Base-by-base conservation (phyloP, 2,113 vertebrate genomes). In the Crotalus helleri region DNA sequence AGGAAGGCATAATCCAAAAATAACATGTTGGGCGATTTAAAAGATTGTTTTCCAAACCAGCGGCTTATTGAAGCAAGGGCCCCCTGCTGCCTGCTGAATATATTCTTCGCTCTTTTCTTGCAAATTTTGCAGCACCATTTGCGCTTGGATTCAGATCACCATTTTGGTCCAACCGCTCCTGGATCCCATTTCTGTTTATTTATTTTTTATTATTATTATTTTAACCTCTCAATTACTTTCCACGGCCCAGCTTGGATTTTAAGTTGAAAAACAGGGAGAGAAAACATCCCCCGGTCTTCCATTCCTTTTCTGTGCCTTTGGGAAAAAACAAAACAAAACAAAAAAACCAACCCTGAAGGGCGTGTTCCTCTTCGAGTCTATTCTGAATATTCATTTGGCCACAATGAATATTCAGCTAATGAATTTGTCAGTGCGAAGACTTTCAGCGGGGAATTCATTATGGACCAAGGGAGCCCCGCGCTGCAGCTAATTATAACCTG, bases 381-480 rank as follows among this genome's bases (percentile, higher is more conserved):
- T 69, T 39, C 49, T 92, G 91, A 92, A 92, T 92, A 92, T 92
- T 92, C 91, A 92, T 92, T 69, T 39, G 24, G 15, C 24, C 46
- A 2, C 5, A 1, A 54, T 88, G 91, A 92, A 92, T 87, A 92
- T 92, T 92, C 57, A 64, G 91, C 51, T 61, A 61, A 87, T 23
- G 29, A 24, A 92, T 64, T 92, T 92, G 46, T 59, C 46, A 39
- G 85, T 15, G 58, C 81, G 44, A 13, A 85, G 33, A 44, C 39
- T n/a, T 44, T 2, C 90, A 19, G 26, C 5, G 21, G 91, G 91
- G 85, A 88, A 92, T 69, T 92, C 91, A 69, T 92, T 92, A 92
- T 49, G 5, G 46, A 6, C 46, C 46, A 0, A 49, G 5, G 58
- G 13, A 24, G 85, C 26, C 6, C 55, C 15, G 5, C 33, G 13